Evolutionary conservation across 2,888 invertebrate species (phyloP), one percentile per base, ranked within the genome.

Genomic region (Branchipolynoe longqiensis): DNA sequence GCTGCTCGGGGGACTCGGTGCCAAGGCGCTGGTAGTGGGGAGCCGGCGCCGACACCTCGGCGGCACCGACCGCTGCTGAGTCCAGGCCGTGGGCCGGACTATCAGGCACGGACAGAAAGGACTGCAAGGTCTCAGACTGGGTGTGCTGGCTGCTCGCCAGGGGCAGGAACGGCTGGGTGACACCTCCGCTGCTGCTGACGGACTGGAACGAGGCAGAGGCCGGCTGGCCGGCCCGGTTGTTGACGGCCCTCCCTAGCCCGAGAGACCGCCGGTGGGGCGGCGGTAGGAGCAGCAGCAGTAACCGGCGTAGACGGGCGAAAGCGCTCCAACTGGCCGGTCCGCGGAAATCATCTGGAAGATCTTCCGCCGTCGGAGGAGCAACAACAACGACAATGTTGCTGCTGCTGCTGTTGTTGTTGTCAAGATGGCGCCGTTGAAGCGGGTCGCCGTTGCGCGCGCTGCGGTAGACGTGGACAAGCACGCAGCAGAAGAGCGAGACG

Each of bases 391-490:
- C 14, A 8, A 59, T 4, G 25, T 4, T n/a, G 31, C 62, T 62
- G 28, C 28, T 14, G 1, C 31, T 62, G 14, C 62, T n/a, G 1
- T 31, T n/a, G 56, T 56, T 56, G n/a, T 25, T 56, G 28, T 64
- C 31, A 2, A 64, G 33, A 14, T n/a, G n/a, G n/a, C n/a, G n/a
- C n/a, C n/a, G n/a, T n/a, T n/a, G n/a, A n/a, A 64, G n/a, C 4
- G 64, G 64, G 41, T 73, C 41, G 73, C 25, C 38, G 25, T 33
- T 1, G 38, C 38, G 73, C 14, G 73, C 73, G 2, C 22, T 73
- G 36, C 73, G 73, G 41, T 73, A 73, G 2, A 73, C 73, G 41
- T 73, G 73, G n/a, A 73, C n/a, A 3, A 73, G 73, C 33, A 73
- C 38, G 36, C 73, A 73, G 25, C 73, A 73, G 41, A 73, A 73